phyloP scores from a whole-genome alignment of 2,113 vertebrate genomes.

The Dicentrarchus labrax region DNA sequence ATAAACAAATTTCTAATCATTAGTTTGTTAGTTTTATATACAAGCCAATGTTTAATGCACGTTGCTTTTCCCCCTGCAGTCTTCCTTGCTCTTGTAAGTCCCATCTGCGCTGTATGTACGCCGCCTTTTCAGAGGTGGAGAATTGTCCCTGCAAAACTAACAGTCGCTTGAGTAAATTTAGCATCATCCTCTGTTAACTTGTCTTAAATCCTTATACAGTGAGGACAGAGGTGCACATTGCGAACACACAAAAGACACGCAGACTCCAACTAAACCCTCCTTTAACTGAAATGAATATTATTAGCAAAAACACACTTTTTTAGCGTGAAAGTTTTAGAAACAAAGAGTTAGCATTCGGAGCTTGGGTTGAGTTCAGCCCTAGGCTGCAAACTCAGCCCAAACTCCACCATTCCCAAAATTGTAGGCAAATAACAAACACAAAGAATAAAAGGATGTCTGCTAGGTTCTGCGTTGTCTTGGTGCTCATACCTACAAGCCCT shows the following conservation, averaged over 20 bases:
- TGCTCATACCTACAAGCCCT: slow-evolving; percentile 14
- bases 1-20: not conserved
- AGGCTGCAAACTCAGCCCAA: not conserved
- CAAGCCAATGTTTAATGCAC: not conserved
- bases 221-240: no score
- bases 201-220: no score
- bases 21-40: not conserved
- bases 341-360: not conserved
- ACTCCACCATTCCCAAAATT: not conserved
- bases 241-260: not conserved
- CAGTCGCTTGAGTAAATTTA: not conserved
- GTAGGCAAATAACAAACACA: slow-evolving; percentile 5
- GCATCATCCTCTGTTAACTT: no score
- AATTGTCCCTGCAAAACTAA: not conserved
- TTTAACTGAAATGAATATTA: not conserved
- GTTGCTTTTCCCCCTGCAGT: not conserved
- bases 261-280: no score
- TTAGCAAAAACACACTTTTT: not conserved
- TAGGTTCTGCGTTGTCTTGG: not conserved
- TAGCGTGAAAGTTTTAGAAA: not conserved
- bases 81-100: not conserved
- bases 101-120: not conserved
- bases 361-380: not conserved
- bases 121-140: not conserved
- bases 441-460: not conserved